Percentiles rank a stretch among this genome's conserved stretches.
These are phyloP conservation scores for Zoanthus sociatus DNA, from an alignment of 92 coral and sea anemone species.

Conservation along the genomic window DNA sequence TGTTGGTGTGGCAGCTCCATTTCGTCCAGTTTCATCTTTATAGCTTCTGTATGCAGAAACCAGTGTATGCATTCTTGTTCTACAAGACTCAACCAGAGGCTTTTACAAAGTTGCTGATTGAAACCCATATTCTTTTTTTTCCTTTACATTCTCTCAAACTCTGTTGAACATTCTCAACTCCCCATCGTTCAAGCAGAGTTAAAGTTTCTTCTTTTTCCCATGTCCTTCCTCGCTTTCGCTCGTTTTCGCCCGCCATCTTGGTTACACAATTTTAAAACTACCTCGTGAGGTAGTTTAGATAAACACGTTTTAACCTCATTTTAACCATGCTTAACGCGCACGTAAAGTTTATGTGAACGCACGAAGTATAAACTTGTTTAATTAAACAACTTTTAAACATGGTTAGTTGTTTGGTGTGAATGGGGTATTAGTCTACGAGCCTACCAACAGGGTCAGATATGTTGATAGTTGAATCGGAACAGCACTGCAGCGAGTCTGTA, in stretches of 20 bases:
- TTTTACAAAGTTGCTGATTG: not conserved
- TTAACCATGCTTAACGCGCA: constrained; percentile 32
- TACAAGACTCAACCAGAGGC: not conserved
- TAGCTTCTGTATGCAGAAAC: too few species aligned
- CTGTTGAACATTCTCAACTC: not conserved
- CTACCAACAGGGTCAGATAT: too few species aligned
- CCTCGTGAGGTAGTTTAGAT: constrained; percentile 41
- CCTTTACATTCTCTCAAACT: not conserved
- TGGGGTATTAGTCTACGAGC: not conserved
- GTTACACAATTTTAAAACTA: not conserved
- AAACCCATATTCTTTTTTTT: constrained; percentile 1
- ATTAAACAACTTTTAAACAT: too few species aligned
- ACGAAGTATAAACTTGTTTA: too few species aligned
- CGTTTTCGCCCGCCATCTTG: constrained; percentile 30
- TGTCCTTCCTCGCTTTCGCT: constrained; percentile 41
- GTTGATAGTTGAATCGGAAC: too few species aligned
- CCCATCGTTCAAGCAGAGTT: constrained; percentile 43
- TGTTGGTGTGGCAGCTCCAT: not conserved
- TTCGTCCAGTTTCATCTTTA: too few species aligned
- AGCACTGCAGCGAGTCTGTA: too few species aligned
- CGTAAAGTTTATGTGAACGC: not conserved
- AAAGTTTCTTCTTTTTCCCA: constrained; percentile 53
- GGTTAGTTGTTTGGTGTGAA: constrained; percentile 14
- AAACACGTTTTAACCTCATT: constrained; percentile 11
- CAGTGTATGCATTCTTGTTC: constrained; percentile 2